Evolutionary conservation across 2,797 vertebrate genomes (phyloP).

Genomic region (Anas bahamensis): DNA sequence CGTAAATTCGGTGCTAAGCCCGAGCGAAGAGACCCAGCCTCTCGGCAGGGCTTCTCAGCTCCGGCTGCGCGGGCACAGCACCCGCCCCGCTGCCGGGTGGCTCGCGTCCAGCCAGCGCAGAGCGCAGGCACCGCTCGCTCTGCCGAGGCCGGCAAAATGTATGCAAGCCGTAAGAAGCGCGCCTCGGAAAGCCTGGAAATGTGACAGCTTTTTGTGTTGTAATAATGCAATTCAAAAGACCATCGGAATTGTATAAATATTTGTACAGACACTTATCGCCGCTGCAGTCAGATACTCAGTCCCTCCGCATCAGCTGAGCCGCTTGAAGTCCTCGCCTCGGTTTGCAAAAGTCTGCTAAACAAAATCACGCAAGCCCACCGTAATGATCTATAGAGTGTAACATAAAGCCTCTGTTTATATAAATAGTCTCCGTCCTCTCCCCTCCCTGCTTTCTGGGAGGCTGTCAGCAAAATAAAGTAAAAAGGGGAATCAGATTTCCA

Average conservation of each 20-base stretch:
- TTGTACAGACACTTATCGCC: slow-evolving; percentile 76
- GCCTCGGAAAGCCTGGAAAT: slow-evolving; percentile 46
- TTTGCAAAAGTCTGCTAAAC: slow-evolving; percentile 18
- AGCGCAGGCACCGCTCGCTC: background rate
- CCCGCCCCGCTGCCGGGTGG: accelerated
- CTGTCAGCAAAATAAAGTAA: slow-evolving; percentile 45
- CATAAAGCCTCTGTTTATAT: slow-evolving; percentile 50
- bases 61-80: background rate
- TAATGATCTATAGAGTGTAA: background rate
- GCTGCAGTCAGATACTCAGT: slow-evolving; percentile 54
- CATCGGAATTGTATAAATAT: slow-evolving; percentile 76
- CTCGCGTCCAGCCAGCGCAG: accelerated
- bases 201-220: slow-evolving; percentile 56
- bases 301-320: slow-evolving; percentile 32
- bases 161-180: background rate
- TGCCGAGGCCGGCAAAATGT: background rate
- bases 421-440: background rate
- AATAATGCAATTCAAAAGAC: slow-evolving; percentile 68
- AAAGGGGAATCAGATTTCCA: background rate
- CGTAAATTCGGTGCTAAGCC: background rate
- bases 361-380: background rate
- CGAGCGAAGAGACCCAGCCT: background rate
- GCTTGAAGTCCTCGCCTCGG: slow-evolving; percentile 28
- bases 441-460: background rate
- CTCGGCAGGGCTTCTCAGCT: background rate